phyloP scores from a whole-genome alignment of 2,797 vertebrate genomes.

The Ctenochaetus hawaiiensis region DNA sequence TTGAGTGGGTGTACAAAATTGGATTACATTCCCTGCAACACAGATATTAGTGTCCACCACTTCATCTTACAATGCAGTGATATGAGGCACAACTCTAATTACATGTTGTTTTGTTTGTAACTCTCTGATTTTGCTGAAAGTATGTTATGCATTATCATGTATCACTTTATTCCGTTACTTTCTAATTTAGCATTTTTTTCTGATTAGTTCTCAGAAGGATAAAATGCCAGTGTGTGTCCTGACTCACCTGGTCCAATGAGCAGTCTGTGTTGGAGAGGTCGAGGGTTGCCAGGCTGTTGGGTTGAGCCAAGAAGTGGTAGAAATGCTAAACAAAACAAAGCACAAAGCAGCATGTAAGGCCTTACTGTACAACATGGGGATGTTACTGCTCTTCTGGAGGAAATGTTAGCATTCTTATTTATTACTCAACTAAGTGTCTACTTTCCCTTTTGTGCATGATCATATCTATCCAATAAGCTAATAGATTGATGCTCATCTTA shows the following conservation, averaged over 20 bases:
- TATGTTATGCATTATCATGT: background rate
- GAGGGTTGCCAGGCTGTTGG: slow-evolving; percentile 91
- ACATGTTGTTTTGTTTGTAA: background rate
- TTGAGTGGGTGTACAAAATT: slow-evolving; percentile 39
- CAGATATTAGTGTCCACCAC: slow-evolving; percentile 25
- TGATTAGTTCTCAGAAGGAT: background rate
- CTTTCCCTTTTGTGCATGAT: background rate
- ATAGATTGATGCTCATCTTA: background rate
- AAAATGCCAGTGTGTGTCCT: background rate
- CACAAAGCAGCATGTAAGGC: too few species aligned
- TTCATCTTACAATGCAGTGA: slow-evolving; percentile 23
- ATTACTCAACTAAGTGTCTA: background rate
- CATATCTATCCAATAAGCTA: rapidly evolving
- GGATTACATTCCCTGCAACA: slow-evolving; percentile 50
- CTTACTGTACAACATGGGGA: too few species aligned
- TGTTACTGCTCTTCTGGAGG: too few species aligned
- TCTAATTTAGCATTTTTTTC: background rate
- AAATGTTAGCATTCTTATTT: background rate
- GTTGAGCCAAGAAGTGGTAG: slow-evolving; percentile 94
- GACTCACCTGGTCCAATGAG: slow-evolving; percentile 93
- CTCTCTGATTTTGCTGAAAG: background rate
- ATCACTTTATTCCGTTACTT: background rate
- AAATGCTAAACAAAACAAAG: slow-evolving; percentile 85
- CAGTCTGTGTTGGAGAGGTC: slow-evolving; percentile 98
- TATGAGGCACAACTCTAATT: slow-evolving; percentile 6